phyloP scores from a whole-genome alignment of 2,797 vertebrate species.

The Manis crassicaudata region DNA sequence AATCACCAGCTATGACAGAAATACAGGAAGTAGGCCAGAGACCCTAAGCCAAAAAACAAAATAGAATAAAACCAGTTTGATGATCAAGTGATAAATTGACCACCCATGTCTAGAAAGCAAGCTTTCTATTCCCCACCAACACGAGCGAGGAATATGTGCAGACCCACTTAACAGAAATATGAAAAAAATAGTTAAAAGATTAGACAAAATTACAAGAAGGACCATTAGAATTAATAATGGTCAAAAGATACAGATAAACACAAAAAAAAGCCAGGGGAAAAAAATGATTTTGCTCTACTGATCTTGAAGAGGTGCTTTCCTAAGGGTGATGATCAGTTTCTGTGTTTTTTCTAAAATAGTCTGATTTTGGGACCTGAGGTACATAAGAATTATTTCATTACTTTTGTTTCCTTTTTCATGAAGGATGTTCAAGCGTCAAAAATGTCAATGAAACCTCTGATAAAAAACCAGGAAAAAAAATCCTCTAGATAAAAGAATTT shows the following conservation, averaged over 20 bases:
- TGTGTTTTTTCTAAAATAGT: neutral
- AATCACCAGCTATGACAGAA: neutral
- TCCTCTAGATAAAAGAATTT: neutral
- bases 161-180: neutral
- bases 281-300: neutral
- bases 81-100: neutral
- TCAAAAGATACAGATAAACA: neutral
- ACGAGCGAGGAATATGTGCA: neutral
- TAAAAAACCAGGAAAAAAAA: neutral
- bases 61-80: constrained; percentile 35
- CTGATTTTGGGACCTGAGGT: neutral
- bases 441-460: neutral
- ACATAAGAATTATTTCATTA: neutral
- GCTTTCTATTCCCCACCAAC: neutral
- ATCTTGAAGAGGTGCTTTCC: neutral
- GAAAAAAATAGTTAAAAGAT: neutral
- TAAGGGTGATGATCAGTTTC: neutral
- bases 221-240: neutral
- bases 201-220: neutral
- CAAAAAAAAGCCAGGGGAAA: neutral
- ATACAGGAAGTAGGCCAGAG: neutral
- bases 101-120: neutral
- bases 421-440: neutral
- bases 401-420: neutral
- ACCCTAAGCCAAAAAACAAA: neutral